Base-by-base conservation (phyloP, 2,113 vertebrate genomes). In the Pelodiscus sinensis region DNA sequence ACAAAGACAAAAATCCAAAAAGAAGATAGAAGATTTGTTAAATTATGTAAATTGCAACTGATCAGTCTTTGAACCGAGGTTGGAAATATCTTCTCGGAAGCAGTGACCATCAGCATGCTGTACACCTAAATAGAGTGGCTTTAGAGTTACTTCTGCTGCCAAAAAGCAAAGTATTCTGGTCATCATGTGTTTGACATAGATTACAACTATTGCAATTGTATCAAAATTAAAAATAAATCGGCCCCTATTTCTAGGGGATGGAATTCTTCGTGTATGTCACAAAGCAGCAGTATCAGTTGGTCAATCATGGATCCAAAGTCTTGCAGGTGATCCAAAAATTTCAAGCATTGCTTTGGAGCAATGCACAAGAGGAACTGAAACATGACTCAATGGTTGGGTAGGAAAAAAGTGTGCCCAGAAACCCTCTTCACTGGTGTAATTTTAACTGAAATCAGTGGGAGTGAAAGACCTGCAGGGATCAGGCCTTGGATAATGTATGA, bases 211-310 rank as follows among this genome's bases (percentile, higher is more conserved):
- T 93, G 54, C 84, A 57, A 60, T 68, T 95, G 57, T 88, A 21
- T 65, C 75, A 90, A 73, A 90, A 4, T 38, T 54, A 16, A 8
- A 77, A 13, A 80, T 87, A 90, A 89, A 38, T 0, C 6, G 88
- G 54, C 27, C 51, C 57, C 77, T 84, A 62, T 73, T 55, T 81
- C 68, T 35, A 16, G 27, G 77, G 50, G 84, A 77, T 16, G 82
- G 57, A 78, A 50, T 9, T 94, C 92, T 92, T 84, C 94, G 84
- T 86, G 19, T 35, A 94, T 94, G 90, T 94, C 93, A 93, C 52
- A 19, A 57, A 4, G 57, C 68, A 58, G 84, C 81, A 90, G 62
- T 29, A 31, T 35, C 55, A 79, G 85, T 71, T 54, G 65, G 9
- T n/a, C 65, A 68, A n/a, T 31, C 14, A n/a, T 18, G 16, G 65